Percentiles rank a stretch among this genome's conserved stretches.
phyloP scores from a whole-genome alignment of 2,113 vertebrate genomes.

The Phodopus roborovskii region DNA sequence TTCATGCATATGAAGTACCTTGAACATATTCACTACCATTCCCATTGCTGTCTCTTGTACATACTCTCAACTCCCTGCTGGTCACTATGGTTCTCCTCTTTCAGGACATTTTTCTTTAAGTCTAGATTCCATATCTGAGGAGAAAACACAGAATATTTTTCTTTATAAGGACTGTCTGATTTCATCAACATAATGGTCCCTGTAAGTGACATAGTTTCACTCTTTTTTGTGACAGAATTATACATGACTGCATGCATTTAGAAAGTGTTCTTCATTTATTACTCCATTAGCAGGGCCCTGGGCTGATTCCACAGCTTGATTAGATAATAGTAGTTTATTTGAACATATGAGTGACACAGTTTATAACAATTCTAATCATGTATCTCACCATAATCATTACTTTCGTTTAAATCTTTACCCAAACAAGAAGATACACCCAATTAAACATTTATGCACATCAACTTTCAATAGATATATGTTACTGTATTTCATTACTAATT shows the following conservation, averaged over 20 bases:
- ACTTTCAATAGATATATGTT: background rate
- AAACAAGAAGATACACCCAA: background rate
- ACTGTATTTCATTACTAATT: background rate
- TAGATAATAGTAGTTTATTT: background rate
- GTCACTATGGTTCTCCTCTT: too few species aligned
- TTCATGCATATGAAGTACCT: background rate
- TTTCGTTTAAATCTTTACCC: background rate
- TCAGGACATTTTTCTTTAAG: background rate
- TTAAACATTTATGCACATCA: background rate
- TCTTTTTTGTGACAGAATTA: background rate
- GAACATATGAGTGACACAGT: background rate
- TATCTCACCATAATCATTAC: constrained; percentile 10
- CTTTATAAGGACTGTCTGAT: background rate
- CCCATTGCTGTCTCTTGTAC: background rate
- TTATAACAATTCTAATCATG: background rate
- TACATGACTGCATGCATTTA: background rate
- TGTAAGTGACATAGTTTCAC: background rate
- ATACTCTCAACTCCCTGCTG: background rate
- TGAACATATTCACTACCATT: background rate
- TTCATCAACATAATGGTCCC: background rate
- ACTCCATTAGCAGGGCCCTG: too few species aligned
- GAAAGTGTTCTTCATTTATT: background rate
- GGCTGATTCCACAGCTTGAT: background rate
- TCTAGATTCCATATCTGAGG: background rate
- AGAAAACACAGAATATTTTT: background rate